Evolutionary conservation across 2,113 vertebrate species (phyloP).

Genomic region (Gallinago undulata): DNA sequence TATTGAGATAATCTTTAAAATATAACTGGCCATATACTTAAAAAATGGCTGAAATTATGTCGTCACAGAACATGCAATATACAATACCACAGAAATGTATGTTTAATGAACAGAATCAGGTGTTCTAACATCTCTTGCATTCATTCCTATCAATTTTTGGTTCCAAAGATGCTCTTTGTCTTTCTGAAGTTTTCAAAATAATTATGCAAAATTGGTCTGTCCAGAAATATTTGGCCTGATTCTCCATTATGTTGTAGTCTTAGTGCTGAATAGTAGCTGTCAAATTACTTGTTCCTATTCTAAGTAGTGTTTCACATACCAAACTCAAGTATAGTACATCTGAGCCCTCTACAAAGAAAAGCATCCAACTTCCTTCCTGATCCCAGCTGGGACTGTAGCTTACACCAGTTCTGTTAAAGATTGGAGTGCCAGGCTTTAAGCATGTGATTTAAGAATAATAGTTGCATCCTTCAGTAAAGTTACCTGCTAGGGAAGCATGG

Average conservation of each 20-base stretch:
- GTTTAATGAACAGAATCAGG: accelerated
- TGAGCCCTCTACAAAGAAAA: neutral
- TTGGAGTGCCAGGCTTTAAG: neutral
- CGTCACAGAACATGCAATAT: neutral
- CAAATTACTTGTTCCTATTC: neutral
- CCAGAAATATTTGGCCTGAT: neutral
- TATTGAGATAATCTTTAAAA: neutral
- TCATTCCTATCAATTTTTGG: neutral
- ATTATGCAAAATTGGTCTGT: neutral
- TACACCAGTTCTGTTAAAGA: neutral
- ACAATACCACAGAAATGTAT: neutral
- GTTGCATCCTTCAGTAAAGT: neutral
- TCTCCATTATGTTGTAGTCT: neutral
- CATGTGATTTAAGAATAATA: neutral
- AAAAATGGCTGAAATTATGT: neutral
- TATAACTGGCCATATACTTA: neutral
- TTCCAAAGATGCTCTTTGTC: neutral
- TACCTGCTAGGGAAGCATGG: neutral
- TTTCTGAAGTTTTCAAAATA: neutral
- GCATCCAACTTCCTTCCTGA: neutral
- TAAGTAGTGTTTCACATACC: neutral
- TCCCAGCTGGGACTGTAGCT: neutral
- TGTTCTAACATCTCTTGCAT: neutral
- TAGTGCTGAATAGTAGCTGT: neutral
- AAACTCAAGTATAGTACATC: neutral